Conservation (phyloP, 1,140 invertebrate genomes). For the Drosophila gunungcola region DNA sequence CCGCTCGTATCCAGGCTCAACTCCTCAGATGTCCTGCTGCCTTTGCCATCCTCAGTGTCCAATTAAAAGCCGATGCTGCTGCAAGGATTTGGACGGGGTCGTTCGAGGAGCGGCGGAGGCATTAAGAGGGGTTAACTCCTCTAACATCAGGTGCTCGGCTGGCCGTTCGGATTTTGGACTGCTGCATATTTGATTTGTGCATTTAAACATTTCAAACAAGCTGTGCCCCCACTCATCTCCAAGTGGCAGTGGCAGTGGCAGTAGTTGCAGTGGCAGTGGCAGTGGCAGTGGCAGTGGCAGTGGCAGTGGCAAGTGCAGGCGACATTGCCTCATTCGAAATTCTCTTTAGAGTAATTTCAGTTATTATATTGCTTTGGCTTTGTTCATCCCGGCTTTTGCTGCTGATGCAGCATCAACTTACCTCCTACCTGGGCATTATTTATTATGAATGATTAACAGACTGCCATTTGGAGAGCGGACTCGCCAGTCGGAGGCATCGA, state of each 20-base stretch:
- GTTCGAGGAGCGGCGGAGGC: neutral
- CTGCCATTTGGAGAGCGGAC: conserved; percentile 51
- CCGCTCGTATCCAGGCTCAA: conserved; percentile 8
- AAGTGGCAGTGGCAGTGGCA: conserved; percentile 28
- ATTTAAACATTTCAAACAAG: conserved; percentile 80
- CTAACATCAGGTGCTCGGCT: conserved; percentile 65
- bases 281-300: conserved; percentile 32
- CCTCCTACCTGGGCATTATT: conserved; percentile 74
- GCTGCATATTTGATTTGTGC: conserved; percentile 82
- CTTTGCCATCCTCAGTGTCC: conserved; percentile 56
- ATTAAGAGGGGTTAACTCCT: conserved; percentile 32
- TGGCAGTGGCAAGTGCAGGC: conserved; percentile 44
- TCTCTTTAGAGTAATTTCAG: conserved; percentile 81
- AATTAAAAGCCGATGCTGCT: conserved; percentile 67
- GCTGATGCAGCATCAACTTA: conserved; percentile 52
- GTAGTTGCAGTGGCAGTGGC: conserved; percentile 31
- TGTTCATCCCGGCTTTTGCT: conserved; percentile 52
- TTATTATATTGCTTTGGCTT: conserved; percentile 81
- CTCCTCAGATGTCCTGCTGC: conserved; percentile 34
- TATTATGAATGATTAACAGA: conserved; percentile 81
- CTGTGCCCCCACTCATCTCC: conserved; percentile 15
- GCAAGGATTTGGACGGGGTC: conserved; percentile 37
- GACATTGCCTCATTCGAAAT: conserved; percentile 71
- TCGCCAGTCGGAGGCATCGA: conserved; percentile 8
- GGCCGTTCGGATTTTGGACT: conserved; percentile 37